Percentiles rank a stretch among this genome's conserved stretches.
Evolutionary conservation across 2,113 vertebrate species (phyloP).

Genomic region (Rallus limicola): DNA sequence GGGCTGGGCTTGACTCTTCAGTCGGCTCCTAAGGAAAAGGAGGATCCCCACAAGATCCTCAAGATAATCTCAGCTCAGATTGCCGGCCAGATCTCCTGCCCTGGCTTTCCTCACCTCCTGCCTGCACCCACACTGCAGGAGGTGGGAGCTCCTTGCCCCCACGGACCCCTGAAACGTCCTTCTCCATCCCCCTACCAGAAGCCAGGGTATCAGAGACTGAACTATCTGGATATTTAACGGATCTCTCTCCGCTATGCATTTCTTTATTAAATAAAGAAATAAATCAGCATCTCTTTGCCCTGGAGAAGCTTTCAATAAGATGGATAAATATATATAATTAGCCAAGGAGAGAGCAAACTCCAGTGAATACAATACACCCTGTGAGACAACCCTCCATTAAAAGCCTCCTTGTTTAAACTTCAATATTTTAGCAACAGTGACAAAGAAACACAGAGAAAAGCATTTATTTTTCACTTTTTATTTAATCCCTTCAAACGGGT

Average conservation of each 20-base stretch:
- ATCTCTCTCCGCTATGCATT: not conserved
- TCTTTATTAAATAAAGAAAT: constrained; percentile 51
- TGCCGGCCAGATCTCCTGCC: not conserved
- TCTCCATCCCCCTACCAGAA: not conserved
- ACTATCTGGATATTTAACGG: not conserved
- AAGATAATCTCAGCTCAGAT: not conserved
- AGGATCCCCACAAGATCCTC: not conserved
- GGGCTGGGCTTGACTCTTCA: not conserved
- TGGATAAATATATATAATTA: constrained; percentile 76
- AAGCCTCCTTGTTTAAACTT: constrained; percentile 71
- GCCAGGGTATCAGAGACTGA: not conserved
- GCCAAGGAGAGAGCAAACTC: constrained; percentile 68
- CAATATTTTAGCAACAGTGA: constrained; percentile 73
- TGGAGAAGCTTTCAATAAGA: constrained; percentile 70
- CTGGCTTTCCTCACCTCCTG: not conserved
- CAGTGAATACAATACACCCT: constrained; percentile 69
- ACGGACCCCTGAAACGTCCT: accelerated
- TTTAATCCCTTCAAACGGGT: constrained; percentile 6
- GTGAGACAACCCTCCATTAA: constrained; percentile 75
- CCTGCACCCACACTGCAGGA: not conserved
- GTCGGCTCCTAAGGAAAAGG: not conserved
- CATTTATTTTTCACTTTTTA: constrained; percentile 54
- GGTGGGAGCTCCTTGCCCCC: not conserved
- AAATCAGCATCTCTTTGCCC: constrained; percentile 64
- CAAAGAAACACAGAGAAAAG: constrained; percentile 46